Evolutionary conservation across 2,888 invertebrate species (phyloP), one percentile per base, ranked within the genome.

Genomic region (Athalia cordata): DNA sequence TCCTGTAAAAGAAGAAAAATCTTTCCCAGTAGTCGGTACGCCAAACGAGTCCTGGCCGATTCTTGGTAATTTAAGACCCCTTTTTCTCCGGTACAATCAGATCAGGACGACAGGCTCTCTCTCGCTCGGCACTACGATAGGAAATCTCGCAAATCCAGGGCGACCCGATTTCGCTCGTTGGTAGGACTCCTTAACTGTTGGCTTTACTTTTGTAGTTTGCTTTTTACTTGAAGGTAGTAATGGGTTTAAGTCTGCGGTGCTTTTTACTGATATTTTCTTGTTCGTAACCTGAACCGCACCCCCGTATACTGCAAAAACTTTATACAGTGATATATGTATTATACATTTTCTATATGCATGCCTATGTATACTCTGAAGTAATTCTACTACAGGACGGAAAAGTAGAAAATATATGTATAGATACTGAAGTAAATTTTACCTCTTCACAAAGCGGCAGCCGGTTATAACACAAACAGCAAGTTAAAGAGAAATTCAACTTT

Each of bases 81-180:
- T 65, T 72, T 72, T 70, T 70, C 72, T 74, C 74, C 49, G 70
- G 47, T n/a, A 78, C 77, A 80, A 81, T 82, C 80, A 72, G 78
- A 81, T 81, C 79, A 74, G 74, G 79, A 76, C 52, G 79, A 76
- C 68, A 77, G 50, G 57, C 55, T 66, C 13, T 49, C 55, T 66
- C 13, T 49, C 59, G 70, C 62, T 68, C 62, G 11, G 64, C 57
- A 78, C 50, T 57, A 62, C 76, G 77, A 80, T 78, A 78, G 79
- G 70, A 78, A 79, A 76, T 76, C 79, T 79, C 77, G 64, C 77
- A 79, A 80, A 80, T 80, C 79, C 78, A 75, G 62, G 75, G 62
- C 45, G 62, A 75, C 75, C 75, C 75, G 75, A 75, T 61, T 75
- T 50, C 49, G 29, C 62, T 15, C 61, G 50, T 62, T 57, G 75